phyloP scores from a whole-genome alignment of 92 coral and sea anemone genomes.

The Siderastrea siderea region DNA sequence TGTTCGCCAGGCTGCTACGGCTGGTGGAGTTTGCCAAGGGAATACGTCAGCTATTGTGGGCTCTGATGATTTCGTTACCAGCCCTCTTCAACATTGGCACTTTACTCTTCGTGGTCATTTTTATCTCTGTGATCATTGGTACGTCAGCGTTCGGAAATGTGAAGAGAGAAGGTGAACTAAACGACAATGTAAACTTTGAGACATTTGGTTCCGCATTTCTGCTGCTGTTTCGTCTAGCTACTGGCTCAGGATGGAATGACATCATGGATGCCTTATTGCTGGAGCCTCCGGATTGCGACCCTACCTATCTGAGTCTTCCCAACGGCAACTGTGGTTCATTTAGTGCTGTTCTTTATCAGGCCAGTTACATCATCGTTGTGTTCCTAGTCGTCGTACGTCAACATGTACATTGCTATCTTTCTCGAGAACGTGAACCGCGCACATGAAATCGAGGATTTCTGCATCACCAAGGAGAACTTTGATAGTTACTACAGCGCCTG shows the following conservation, averaged over 20 bases:
- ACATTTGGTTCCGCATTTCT: constrained; percentile 84
- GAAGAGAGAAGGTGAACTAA: constrained; percentile 82
- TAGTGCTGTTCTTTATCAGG: constrained; percentile 77
- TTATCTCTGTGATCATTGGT: constrained; percentile 92
- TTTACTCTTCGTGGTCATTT: constrained; percentile 87
- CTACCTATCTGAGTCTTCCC: constrained; percentile 61
- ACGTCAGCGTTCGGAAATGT: constrained; percentile 93
- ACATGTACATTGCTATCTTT: constrained; percentile 96
- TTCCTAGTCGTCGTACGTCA: constrained; percentile 89
- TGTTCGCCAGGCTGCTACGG: constrained; percentile 91
- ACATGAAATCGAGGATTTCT: constrained; percentile 89
- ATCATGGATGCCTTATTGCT: constrained; percentile 83
- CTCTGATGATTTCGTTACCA: constrained; percentile 90
- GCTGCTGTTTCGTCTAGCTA: constrained; percentile 89
- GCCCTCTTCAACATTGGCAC: constrained; percentile 95
- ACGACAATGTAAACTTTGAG: constrained; percentile 90
- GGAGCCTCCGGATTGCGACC: constrained; percentile 91
- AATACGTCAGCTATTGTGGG: constrained; percentile 85
- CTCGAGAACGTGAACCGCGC: constrained; percentile 93
- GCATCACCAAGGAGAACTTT: constrained; percentile 91
- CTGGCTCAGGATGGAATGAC: constrained; percentile 97
- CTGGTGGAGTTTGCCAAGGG: constrained; percentile 94
- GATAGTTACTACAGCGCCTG: constrained; percentile 87
- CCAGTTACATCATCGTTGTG: constrained; percentile 86
- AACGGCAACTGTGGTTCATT: constrained; percentile 92